Percentiles rank a stretch among this genome's conserved stretches.
Conservation (phyloP, 2,888 invertebrate species). For the Carcina quercana region DNA sequence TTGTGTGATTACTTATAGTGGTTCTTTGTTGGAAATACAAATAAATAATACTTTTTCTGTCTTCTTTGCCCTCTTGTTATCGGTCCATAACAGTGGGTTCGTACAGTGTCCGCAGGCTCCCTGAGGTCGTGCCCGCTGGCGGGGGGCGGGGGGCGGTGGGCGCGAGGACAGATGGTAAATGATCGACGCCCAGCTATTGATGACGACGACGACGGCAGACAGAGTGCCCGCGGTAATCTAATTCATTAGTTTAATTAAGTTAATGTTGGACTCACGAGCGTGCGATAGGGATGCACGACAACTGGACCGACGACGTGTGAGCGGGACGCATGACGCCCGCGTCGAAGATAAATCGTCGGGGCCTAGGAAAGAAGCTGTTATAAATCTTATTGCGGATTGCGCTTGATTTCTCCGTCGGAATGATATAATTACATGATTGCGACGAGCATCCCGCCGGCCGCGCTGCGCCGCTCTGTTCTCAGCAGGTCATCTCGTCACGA, state of each 20-base stretch:
- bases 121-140: no score
- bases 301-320: no score
- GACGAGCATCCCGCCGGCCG: constrained; percentile 8
- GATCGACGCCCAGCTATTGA: constrained; percentile 14
- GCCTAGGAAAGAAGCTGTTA: constrained; percentile 36
- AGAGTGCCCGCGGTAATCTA: constrained; percentile 26
- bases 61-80: no score
- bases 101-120: no score
- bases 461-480: no score
- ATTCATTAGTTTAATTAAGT: constrained; percentile 49
- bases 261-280: constrained; percentile 31
- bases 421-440: constrained; percentile 49
- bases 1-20: no score
- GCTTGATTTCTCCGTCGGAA: constrained; percentile 40
- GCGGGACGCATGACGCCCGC: constrained; percentile 15
- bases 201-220: not conserved
- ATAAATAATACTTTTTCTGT: no score
- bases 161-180: constrained; percentile 5
- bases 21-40: no score
- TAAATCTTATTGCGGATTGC: constrained; percentile 43
- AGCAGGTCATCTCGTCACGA: no score
- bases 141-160: not conserved
- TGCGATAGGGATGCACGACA: constrained; percentile 8
- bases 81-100: no score
- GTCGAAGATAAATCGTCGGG: constrained; percentile 26